Evolutionary conservation across 2,797 vertebrate species (phyloP).

Genomic region (Coregonus sp.): DNA sequence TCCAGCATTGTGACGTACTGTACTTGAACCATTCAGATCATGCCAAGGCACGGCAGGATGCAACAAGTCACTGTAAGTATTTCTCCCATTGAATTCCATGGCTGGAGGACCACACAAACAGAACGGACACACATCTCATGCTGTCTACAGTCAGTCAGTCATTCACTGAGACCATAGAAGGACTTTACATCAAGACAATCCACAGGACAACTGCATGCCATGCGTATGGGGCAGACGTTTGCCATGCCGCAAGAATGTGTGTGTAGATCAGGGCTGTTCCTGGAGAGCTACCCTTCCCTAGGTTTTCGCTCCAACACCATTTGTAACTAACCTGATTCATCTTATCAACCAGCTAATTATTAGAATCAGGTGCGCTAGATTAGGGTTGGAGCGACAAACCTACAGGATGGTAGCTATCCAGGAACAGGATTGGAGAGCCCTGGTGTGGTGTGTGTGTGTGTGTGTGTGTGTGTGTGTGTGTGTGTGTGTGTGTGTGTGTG

Average conservation of each 20-base stretch:
- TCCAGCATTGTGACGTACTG: neutral
- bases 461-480: slow-evolving; percentile 19
- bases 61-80: neutral
- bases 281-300: too few species aligned
- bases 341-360: neutral
- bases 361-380: too few species aligned
- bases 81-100: neutral
- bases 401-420: too few species aligned
- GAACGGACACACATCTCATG: neutral
- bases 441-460: neutral
- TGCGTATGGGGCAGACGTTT: slow-evolving; percentile 31
- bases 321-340: too few species aligned
- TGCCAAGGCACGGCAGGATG: neutral
- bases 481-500: neutral
- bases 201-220: slow-evolving; percentile 35
- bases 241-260: slow-evolving; percentile 5
- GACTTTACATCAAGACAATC: neutral
- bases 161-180: neutral
- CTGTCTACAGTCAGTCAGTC: neutral
- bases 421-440: neutral
- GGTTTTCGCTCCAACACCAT: too few species aligned
- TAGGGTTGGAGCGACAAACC: too few species aligned
- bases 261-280: neutral
- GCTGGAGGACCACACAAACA: neutral
- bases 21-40: neutral